phyloP scores from a whole-genome alignment of 2,797 vertebrate genomes.

The Gymnocypris eckloni region DNA sequence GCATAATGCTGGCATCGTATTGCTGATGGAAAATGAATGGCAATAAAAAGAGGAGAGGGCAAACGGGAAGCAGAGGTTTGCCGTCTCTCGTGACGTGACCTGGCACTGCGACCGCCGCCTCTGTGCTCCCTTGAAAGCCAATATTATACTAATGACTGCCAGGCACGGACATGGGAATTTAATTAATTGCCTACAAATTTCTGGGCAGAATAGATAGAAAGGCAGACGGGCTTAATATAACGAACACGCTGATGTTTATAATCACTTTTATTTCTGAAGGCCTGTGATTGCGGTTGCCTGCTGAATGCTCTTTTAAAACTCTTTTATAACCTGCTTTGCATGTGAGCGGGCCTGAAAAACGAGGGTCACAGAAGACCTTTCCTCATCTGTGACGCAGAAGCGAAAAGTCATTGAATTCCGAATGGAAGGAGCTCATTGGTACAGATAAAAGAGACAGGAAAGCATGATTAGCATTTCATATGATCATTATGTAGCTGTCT shows the following conservation, averaged over 20 bases:
- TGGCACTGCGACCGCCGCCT: slow-evolving; percentile 48
- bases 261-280: slow-evolving; percentile 47
- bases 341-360: slow-evolving; percentile 33
- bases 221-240: slow-evolving; percentile 45
- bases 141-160: slow-evolving; percentile 58
- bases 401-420: slow-evolving; percentile 18
- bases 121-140: slow-evolving; percentile 37
- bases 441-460: slow-evolving; percentile 50
- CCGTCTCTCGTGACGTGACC: slow-evolving; percentile 58
- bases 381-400: slow-evolving; percentile 13
- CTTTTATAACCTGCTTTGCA: slow-evolving; percentile 43
- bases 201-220: slow-evolving; percentile 45
- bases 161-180: slow-evolving; percentile 58
- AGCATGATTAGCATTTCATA: slow-evolving; percentile 50
- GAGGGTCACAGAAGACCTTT: slow-evolving; percentile 26
- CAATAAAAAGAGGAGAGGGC: slow-evolving; percentile 62
- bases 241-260: slow-evolving; percentile 43
- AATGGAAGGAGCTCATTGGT: slow-evolving; percentile 46
- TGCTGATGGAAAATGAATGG: slow-evolving; percentile 64
- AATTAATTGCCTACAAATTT: slow-evolving; percentile 65
- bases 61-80: slow-evolving; percentile 58
- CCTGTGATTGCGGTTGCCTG: slow-evolving; percentile 26
- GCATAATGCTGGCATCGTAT: slow-evolving; percentile 63
- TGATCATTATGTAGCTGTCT: slow-evolving; percentile 50
- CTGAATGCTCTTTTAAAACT: slow-evolving; percentile 39